These are phyloP conservation scores for Zygaena filipendulae DNA, from an alignment of 2,888 invertebrate species.

Conservation along the genomic window DNA sequence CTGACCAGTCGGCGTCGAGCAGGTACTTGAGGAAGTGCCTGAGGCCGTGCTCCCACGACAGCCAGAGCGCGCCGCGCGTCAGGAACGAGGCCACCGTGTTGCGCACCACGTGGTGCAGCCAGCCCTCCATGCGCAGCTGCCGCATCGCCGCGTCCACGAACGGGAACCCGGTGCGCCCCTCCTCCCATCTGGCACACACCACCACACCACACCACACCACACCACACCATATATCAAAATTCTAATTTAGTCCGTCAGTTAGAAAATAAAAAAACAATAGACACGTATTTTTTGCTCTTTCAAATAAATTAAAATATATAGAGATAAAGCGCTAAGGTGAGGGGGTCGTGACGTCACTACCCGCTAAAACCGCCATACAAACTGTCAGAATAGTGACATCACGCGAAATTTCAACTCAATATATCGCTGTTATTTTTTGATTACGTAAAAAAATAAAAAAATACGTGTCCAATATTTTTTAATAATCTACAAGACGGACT, in stretches of 20 bases:
- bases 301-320: neutral
- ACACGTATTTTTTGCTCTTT: too few relatives aligned
- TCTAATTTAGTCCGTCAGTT: too few relatives aligned
- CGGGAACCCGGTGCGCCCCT: conserved; percentile 76
- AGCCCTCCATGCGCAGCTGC: conserved; percentile 75
- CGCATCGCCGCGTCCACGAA: conserved; percentile 81
- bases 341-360: too few relatives aligned
- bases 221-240: neutral
- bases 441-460: too few relatives aligned
- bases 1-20: conserved; percentile 77
- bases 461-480: too few relatives aligned
- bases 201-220: too few relatives aligned
- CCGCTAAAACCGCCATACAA: too few relatives aligned
- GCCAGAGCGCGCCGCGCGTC: conserved; percentile 80
- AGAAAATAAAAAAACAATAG: too few relatives aligned
- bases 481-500: too few relatives aligned
- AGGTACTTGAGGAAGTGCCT: conserved; percentile 74
- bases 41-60: conserved; percentile 78
- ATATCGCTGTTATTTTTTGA: too few relatives aligned
- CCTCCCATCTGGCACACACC: conserved; percentile 59
- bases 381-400: too few relatives aligned
- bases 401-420: too few relatives aligned
- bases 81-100: conserved; percentile 80
- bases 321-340: neutral
- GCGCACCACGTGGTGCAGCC: conserved; percentile 77